Evolutionary conservation across 2,797 vertebrate species (phyloP).

Genomic region (Nothura maculosa): DNA sequence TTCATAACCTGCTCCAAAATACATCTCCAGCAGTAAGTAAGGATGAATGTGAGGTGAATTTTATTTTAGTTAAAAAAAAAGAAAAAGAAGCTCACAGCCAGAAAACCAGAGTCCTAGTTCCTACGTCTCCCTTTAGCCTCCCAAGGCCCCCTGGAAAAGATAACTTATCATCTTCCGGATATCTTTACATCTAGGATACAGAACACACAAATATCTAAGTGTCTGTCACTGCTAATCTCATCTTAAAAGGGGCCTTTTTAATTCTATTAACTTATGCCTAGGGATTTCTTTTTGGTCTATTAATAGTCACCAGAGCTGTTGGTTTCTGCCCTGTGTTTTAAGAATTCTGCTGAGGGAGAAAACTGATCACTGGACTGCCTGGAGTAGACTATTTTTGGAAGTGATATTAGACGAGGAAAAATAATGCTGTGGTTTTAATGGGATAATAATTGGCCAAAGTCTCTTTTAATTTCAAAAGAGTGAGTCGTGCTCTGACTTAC

Average conservation of each 20-base stretch:
- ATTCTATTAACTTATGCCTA: not conserved
- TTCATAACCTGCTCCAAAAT: not conserved
- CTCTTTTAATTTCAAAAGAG: not conserved
- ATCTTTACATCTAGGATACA: not conserved
- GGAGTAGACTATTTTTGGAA: not conserved
- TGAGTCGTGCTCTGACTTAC: not conserved
- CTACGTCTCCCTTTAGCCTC: not conserved
- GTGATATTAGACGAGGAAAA: not conserved
- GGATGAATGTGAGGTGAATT: not conserved
- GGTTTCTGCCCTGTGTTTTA: not conserved
- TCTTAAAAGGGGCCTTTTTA: not conserved
- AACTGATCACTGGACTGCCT: not conserved
- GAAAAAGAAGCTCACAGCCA: not conserved
- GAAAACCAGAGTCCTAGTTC: not conserved
- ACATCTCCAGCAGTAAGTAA: not conserved
- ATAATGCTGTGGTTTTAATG: not conserved
- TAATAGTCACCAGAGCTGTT: not conserved
- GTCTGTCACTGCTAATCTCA: not conserved
- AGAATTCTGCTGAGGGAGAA: not conserved
- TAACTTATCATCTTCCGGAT: not conserved
- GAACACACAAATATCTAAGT: not conserved
- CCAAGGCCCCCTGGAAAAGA: not conserved
- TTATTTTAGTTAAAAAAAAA: not conserved
- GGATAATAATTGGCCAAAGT: not conserved
- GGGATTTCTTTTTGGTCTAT: not conserved